These are phyloP conservation scores for Poicephalus meyeri DNA, from an alignment of 2,113 vertebrate genomes.

Conservation along the genomic window DNA sequence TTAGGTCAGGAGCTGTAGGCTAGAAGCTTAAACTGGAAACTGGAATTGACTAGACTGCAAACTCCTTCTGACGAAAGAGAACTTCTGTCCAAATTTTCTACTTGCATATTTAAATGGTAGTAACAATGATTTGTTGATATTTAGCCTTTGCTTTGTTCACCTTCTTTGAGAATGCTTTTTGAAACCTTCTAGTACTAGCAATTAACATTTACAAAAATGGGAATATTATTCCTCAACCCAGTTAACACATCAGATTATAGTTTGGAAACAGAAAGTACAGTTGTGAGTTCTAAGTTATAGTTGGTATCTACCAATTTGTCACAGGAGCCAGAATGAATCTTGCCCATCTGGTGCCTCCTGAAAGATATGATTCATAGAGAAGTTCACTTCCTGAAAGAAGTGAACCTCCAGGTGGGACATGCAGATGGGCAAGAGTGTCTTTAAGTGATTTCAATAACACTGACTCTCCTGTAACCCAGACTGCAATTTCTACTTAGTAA, in stretches of 20 bases:
- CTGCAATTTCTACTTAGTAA: background rate
- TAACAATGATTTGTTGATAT: background rate
- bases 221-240: background rate
- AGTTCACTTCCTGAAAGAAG: background rate
- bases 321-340: background rate
- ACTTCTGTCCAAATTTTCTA: background rate
- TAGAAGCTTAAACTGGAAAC: slow-evolving; percentile 12
- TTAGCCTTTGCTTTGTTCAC: background rate
- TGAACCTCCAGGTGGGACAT: background rate
- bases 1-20: background rate
- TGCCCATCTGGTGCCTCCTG: background rate
- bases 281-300: background rate
- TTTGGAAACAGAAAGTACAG: background rate
- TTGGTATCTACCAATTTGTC: background rate
- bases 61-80: background rate
- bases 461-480: background rate
- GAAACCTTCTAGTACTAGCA: background rate
- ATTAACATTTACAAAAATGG: background rate
- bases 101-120: background rate
- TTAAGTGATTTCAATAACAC: background rate
- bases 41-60: background rate
- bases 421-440: background rate
- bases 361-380: background rate
- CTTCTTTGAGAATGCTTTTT: background rate
- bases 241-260: background rate